phyloP scores from a whole-genome alignment of 2,888 invertebrate genomes.

The Coleophora flavipennella region DNA sequence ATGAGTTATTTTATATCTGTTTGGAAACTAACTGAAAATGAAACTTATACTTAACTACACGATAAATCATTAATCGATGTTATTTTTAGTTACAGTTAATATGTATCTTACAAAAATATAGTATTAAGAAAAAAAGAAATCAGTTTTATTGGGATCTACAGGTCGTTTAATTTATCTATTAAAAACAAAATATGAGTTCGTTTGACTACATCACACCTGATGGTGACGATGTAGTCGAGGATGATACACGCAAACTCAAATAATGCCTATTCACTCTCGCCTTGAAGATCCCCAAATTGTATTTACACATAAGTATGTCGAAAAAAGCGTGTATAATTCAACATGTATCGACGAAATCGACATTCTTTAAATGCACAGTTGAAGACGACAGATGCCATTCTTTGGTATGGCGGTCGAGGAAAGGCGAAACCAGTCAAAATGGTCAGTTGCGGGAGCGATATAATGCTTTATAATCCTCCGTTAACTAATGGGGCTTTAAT shows the following conservation, averaged over 20 bases:
- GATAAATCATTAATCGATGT: slow-evolving; percentile 14
- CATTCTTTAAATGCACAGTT: slow-evolving; percentile 17
- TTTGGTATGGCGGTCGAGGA: slow-evolving; percentile 38
- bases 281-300: no score
- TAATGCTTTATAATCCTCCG: no score
- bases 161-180: slow-evolving; percentile 16
- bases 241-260: no score
- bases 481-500: no score
- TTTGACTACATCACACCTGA: no score
- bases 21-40: slow-evolving; percentile 28
- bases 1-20: slow-evolving; percentile 18
- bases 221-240: no score
- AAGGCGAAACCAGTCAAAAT: slow-evolving; percentile 10
- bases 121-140: neutral
- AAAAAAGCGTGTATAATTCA: slow-evolving; percentile 37
- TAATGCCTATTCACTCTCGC: no score
- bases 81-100: neutral
- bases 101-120: slow-evolving; percentile 1
- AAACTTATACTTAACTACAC: slow-evolving; percentile 23
- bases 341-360: slow-evolving; percentile 26
- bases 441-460: no score
- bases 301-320: slow-evolving; percentile 10
- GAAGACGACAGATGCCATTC: slow-evolving; percentile 38
- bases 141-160: slow-evolving; percentile 20
- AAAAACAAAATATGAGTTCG: no score